Evolutionary conservation across 2,888 invertebrate genomes (phyloP), one percentile per base, ranked within the genome.

Genomic region (Lordiphosa fenestrarum): DNA sequence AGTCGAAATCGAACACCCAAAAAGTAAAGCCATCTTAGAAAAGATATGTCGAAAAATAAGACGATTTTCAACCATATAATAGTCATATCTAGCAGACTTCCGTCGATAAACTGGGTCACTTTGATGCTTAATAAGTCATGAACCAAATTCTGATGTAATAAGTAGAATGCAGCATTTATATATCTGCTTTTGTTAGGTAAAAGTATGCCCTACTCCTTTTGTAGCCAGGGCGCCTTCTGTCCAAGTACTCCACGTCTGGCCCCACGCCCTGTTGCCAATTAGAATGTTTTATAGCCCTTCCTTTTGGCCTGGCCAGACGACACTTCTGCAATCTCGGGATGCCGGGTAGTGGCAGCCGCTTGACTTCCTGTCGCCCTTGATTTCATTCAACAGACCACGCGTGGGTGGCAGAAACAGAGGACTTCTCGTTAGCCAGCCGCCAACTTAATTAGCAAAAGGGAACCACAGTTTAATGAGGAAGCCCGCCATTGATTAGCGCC

Each of bases 351-450:
- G 25, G 42, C 56, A 44, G 53, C 59, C 51, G 59, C 66, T 42
- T 69, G 62, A 82, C 78, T 82, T 77, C 78, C 77, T 62, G 81
- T 57, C 58, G 56, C 81, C 69, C 66, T 77, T 74, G 78, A 78
- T 81, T 77, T 70, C 70, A 74, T 66, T 74, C 48, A 42, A 12
- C 44, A 44, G 33, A 33, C 39, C 46, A 50, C 42, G 35, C 37
- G 39, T 10, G 40, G 36, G 41, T 19, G n/a, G 15, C 33, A 15
- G 51, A 19, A 25, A 25, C 48, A 13, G 21, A 39, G 13, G 44
- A 44, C 44, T n/a, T n/a, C 38, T 53, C 46, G 53, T 53, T 53
- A 46, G 46, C 19, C 46, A 36, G 13, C 36, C 15, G 35, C 46
- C 46, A 47, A 47, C 46, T 47, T 47, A 47, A 48, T 48, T 38